Percentiles rank a stretch among this genome's conserved stretches.
Conservation (phyloP, 92 coral and sea anemone species). For the Micromussa lordhowensis region DNA sequence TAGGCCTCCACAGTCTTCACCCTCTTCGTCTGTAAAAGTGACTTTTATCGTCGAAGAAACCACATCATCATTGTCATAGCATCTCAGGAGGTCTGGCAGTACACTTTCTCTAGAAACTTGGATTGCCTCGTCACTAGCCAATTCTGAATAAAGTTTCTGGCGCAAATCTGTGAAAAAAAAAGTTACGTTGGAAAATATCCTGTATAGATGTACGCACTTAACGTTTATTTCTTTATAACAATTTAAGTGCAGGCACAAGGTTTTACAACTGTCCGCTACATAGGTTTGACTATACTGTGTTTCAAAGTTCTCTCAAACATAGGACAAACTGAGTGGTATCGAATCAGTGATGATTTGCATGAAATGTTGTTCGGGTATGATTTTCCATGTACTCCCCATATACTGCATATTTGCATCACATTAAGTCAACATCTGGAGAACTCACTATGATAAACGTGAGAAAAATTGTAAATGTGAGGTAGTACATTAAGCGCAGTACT, state of each 20-base stretch:
- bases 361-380: not conserved
- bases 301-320: too few relatives aligned
- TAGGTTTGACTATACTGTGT: not conserved
- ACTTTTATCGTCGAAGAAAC: not conserved
- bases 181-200: not conserved
- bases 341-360: not conserved
- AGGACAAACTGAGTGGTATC: not conserved
- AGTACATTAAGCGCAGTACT: not conserved
- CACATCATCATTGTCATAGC: not conserved
- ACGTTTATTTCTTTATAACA: too few relatives aligned
- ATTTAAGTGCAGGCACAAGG: not conserved
- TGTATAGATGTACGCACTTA: not conserved
- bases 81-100: not conserved
- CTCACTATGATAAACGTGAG: too few relatives aligned
- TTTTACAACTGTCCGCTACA: not conserved
- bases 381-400: too few relatives aligned
- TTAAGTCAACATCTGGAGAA: too few relatives aligned
- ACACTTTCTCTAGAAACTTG: not conserved
- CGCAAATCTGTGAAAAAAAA: not conserved
- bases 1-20: not conserved
- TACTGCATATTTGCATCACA: too few relatives aligned
- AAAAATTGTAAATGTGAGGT: too few relatives aligned
- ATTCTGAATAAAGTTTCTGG: not conserved
- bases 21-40: conserved; percentile 7
- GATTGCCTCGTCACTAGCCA: not conserved